These are phyloP conservation scores for Eupithecia inturbata DNA, from an alignment of 2,888 invertebrate genomes.

Conservation along the genomic window DNA sequence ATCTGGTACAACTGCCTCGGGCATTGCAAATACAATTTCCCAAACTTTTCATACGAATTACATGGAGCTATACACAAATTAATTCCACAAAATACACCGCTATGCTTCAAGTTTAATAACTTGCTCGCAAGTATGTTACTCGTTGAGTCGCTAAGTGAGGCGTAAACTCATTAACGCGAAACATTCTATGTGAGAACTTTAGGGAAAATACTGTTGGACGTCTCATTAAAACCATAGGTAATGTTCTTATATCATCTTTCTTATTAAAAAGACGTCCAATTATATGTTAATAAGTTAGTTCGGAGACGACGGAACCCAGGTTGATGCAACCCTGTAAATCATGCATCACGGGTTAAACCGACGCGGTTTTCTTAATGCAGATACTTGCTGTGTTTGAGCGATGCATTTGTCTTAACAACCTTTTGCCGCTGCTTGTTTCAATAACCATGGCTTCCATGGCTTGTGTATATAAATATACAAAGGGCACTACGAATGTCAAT, in stretches of 20 bases:
- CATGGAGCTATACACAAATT: constrained; percentile 14
- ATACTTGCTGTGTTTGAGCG: too few species aligned
- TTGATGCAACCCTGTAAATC: neutral
- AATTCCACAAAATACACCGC: constrained; percentile 17
- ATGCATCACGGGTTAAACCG: neutral
- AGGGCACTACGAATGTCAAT: too few species aligned
- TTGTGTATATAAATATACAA: too few species aligned
- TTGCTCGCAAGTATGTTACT: constrained; percentile 33
- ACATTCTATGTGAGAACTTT: constrained; percentile 9
- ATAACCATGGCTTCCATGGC: too few species aligned
- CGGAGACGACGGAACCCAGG: neutral
- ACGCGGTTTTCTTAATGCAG: too few species aligned
- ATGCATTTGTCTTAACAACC: too few species aligned
- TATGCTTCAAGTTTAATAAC: constrained; percentile 27
- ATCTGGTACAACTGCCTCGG: neutral
- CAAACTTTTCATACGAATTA: constrained; percentile 12
- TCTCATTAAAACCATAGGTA: neutral
- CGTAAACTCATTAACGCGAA: constrained; percentile 39
- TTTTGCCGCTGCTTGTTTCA: too few species aligned
- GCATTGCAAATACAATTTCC: neutral
- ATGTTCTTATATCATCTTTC: neutral
- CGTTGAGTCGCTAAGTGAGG: constrained; percentile 40
- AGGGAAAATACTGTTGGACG: constrained; percentile 1
- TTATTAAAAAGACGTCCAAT: neutral
- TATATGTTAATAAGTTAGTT: too few species aligned